These are phyloP conservation scores for Crotalus viridis DNA, from an alignment of 2,113 vertebrate genomes.

Conservation along the genomic window DNA sequence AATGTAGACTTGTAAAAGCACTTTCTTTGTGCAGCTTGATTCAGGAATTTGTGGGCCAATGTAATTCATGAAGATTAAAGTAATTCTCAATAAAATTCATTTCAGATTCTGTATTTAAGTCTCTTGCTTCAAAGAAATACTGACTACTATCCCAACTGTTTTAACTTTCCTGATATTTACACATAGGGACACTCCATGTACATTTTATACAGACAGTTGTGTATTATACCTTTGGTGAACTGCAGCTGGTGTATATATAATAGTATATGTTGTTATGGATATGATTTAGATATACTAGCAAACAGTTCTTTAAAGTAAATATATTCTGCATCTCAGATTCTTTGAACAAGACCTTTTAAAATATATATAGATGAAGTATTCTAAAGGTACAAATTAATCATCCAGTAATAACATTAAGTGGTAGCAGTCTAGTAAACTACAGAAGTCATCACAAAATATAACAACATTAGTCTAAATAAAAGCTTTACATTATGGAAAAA, in stretches of 20 bases:
- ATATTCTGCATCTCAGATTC: neutral
- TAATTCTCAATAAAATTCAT: slow-evolving; percentile 58
- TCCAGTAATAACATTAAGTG: neutral
- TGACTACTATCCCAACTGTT: neutral
- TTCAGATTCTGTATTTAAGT: slow-evolving; percentile 41
- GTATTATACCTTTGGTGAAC: neutral
- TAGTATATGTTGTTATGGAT: neutral
- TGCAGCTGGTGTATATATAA: neutral
- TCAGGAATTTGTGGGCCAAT: slow-evolving; percentile 62
- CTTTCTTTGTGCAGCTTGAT: slow-evolving; percentile 74
- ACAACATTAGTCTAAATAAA: neutral
- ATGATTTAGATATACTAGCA: neutral
- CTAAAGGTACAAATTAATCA: neutral
- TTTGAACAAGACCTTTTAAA: neutral
- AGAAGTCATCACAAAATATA: neutral
- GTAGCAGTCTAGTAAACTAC: neutral
- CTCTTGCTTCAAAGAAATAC: neutral
- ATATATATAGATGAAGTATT: neutral
- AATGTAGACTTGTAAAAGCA: slow-evolving; percentile 62
- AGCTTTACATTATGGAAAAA: neutral
- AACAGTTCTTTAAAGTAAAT: neutral
- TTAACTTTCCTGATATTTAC: neutral
- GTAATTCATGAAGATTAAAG: slow-evolving; percentile 55
- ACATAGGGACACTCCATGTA: neutral
- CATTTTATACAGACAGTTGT: neutral